Evolutionary conservation across 2,113 vertebrate species (phyloP), one percentile per base, ranked within the genome.

Genomic region (Triplophysa tibetana): DNA sequence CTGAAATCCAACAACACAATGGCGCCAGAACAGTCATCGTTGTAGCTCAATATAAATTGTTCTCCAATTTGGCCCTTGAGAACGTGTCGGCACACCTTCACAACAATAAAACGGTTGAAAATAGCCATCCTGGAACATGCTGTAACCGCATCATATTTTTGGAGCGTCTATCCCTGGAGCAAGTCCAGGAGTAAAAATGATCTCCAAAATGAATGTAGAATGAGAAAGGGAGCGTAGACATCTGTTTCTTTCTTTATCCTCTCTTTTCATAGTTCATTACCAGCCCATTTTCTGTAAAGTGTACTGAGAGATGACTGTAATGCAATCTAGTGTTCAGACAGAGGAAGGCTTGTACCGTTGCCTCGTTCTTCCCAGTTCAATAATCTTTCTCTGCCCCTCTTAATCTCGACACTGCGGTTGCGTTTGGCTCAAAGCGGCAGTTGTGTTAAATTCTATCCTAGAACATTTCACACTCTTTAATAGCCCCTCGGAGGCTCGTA

Each of bases 171-270:
- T 67, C 73, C 72, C 70, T 63, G 67, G 65, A 79, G 73, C 56
- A 72, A n/a, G 54, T 77, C 62, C 56, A 29, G 38, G 54, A 66
- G 82, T 66, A 24, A 58, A 80, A 72, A 77, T 63, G 10, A 80
- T 52, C 50, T 62, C 65, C 75, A 77, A 83, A 83, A 81, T 83
- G 41, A 63, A 73, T 4, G 70, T 43, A 81, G 61, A 80, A 60
- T 50, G 78, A 77, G 54, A 38, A 17, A 70, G 19, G 62, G 70
- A 41, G 48, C 69, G 60, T 75, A 2, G 58, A 77, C 67, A 79
- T 77, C 3, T 43, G 68, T 29, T 54, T 79, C 78, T 50, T 26
- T 54, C 81, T 90, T 87, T 89, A 87, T 89, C 45, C 2, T 38
- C 50, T 29, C 45, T 21, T n/a, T 29, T 29, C 64, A 19, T n/a